phyloP scores from a whole-genome alignment of 2,113 vertebrate species.

The Strix aluco region DNA sequence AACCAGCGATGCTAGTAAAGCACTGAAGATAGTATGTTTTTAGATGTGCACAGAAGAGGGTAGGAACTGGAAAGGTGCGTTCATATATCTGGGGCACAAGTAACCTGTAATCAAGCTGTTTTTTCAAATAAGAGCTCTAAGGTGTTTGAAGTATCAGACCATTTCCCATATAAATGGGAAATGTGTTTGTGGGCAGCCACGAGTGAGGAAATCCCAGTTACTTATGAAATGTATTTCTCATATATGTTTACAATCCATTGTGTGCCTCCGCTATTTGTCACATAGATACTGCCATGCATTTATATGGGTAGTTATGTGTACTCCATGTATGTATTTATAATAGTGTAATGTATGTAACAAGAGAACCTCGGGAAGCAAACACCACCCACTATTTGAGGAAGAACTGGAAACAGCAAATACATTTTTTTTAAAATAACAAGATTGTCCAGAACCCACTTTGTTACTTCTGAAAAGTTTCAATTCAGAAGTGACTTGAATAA shows the following conservation, averaged over 20 bases:
- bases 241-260: neutral
- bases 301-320: neutral
- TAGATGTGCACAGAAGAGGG: neutral
- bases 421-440: neutral
- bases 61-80: neutral
- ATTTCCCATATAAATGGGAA: neutral
- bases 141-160: neutral
- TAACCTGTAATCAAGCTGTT: neutral
- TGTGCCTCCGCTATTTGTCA: neutral
- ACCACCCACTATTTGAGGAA: neutral
- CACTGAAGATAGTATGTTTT: neutral
- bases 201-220: neutral
- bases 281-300: neutral
- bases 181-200: neutral
- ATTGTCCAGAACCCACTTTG: neutral
- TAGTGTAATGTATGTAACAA: neutral
- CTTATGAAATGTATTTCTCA: conserved; percentile 17
- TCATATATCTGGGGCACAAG: neutral
- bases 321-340: neutral
- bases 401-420: neutral
- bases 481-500: neutral
- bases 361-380: neutral
- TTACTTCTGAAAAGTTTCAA: neutral
- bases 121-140: neutral
- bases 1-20: neutral